Evolutionary conservation across 2,797 vertebrate genomes (phyloP), one percentile per base, ranked within the genome.

Genomic region (Tragopan temminckii): DNA sequence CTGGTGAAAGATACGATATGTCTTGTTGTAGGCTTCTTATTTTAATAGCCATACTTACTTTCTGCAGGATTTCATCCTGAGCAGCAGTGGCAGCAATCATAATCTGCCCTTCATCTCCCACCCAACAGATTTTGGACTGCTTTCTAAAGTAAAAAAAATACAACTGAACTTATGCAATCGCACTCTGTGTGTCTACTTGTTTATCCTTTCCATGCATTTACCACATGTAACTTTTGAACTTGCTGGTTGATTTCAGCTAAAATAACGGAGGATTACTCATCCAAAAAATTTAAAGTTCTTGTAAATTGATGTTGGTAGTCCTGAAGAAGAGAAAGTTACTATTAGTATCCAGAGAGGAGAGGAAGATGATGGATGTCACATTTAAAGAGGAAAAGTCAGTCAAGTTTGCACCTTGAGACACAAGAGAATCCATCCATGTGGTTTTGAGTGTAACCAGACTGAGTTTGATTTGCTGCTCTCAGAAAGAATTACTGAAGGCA

Each of bases 71-170:
- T 94, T 87, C 68, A 82, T 82, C 33, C 66, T 68, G 45, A 80
- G 61, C 13, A 74, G 53, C 43, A 85, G n/a, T 21, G 38, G 11
- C 0, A 1, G 21, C 21, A 79, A 72, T 72, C 55, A 66, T 38
- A 72, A 40, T 45, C 27, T 68, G 61, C 57, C 36, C 89, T 89
- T 94, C 72, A 53, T 87, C 61, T 85, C 43, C 45, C 45, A 82
- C 42, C 9, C 59, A 87, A 57, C 33, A 90, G 75, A 50, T 48
- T 85, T 89, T 70, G 69, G 48, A 45, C 64, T 61, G 40, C 61
- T 80, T 95, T 94, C 71, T 90, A 33, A 91, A 62, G 45, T n/a
- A 63, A 74, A 85, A 89, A 77, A 59, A 13, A n/a, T 55, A 63
- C 43, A 55, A 23, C 20, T 9, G 23, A 35, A 29, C 20, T 68